A percentile compares a stretch with the other conserved stretches of the same genome.
These are phyloP conservation scores for Actinopyga echinites DNA, from an alignment of 53 echinoderm and acorn worm genomes.

Conservation along the genomic window DNA sequence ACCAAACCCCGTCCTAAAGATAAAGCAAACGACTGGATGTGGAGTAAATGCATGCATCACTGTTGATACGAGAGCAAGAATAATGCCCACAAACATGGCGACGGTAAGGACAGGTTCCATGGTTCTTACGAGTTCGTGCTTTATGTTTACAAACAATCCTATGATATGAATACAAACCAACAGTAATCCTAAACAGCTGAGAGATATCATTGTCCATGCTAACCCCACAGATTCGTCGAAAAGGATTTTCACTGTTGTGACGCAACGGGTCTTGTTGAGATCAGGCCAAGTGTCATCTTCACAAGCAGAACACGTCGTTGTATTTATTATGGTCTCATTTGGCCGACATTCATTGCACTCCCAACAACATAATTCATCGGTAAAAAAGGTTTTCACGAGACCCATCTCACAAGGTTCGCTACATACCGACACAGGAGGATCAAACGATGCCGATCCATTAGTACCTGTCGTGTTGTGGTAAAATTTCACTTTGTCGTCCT, in stretches of 20 bases:
- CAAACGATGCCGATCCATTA: constrained; percentile 26
- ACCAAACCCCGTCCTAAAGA: constrained; percentile 54
- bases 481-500: constrained; percentile 48
- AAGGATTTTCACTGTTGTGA: constrained; percentile 37
- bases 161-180: constrained; percentile 29
- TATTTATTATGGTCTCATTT: constrained; percentile 52
- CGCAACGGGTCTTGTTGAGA: constrained; percentile 65
- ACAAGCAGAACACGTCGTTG: constrained; percentile 60
- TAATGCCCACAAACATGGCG: constrained; percentile 55
- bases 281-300: constrained; percentile 62
- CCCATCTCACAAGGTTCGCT: constrained; percentile 65
- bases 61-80: constrained; percentile 45
- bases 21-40: constrained; percentile 44
- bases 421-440: constrained; percentile 63
- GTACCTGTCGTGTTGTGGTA: constrained; percentile 42
- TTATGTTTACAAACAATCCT: constrained; percentile 56
- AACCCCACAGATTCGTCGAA: constrained; percentile 59
- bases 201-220: not conserved
- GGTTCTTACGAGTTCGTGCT: constrained; percentile 58
- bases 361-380: constrained; percentile 78
- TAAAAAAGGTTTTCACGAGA: constrained; percentile 47
- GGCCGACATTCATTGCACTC: constrained; percentile 60
- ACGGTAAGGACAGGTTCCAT: constrained; percentile 51
- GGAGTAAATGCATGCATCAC: constrained; percentile 49
- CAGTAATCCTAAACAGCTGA: constrained; percentile 53